A percentile compares a stretch with the other conserved stretches of the same genome.
Conservation (phyloP, 2,888 invertebrate species). For the Chrysodeixis includens region DNA sequence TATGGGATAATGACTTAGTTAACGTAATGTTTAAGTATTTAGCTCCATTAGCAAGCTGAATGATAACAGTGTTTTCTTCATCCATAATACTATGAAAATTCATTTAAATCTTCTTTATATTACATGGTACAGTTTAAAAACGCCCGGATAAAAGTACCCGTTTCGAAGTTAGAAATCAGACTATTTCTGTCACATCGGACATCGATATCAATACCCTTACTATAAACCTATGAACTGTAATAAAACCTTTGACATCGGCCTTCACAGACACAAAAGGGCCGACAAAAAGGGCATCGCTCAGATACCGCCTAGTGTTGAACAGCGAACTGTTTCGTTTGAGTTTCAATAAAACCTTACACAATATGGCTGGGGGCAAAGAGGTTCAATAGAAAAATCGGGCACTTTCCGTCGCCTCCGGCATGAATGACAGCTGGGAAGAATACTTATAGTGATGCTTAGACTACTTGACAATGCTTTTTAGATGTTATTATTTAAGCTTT, state of each 20-base stretch:
- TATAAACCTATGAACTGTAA: background rate
- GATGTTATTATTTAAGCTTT: background rate
- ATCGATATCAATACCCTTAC: background rate
- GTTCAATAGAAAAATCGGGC: conserved; percentile 12
- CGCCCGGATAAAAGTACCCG: no score
- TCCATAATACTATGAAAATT: no score
- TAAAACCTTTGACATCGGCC: background rate
- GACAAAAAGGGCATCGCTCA: conserved; percentile 17
- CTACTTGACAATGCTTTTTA: background rate
- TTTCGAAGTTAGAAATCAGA: no score
- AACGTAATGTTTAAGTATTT: background rate
- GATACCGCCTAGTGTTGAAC: background rate
- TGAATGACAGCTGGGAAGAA: background rate
- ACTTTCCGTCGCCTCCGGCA: background rate
- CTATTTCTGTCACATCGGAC: no score
- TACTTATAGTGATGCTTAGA: background rate
- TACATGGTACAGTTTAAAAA: no score
- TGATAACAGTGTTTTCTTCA: background rate
- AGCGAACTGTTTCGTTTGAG: background rate
- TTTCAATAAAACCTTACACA: conserved; percentile 10
- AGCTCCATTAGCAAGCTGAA: background rate
- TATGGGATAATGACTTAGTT: background rate
- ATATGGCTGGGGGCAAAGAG: conserved; percentile 2
- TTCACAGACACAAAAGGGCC: background rate
- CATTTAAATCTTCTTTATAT: no score